A percentile compares a stretch with the other conserved stretches of the same genome.
Conservation (phyloP, 1,140 invertebrate genomes). For the Drosophila santomea region DNA sequence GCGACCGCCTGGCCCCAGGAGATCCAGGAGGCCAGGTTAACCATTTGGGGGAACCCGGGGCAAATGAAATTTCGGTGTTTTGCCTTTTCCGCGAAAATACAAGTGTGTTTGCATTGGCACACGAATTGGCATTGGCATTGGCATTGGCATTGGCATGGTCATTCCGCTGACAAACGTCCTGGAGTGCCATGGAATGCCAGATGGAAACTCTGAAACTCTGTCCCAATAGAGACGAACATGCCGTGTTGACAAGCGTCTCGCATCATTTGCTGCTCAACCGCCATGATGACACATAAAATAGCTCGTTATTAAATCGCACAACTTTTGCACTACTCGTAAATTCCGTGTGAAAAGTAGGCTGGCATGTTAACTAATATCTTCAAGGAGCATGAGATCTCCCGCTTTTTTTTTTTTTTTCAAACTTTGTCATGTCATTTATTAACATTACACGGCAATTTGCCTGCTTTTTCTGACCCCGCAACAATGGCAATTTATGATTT, state of each 20-base stretch:
- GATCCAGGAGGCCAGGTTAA: background rate
- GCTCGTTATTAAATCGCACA: background rate
- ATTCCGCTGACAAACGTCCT: background rate
- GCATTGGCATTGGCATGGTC: conserved; percentile 18
- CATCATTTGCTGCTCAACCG: conserved; percentile 14
- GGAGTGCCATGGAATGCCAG: conserved; percentile 37
- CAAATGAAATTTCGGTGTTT: background rate
- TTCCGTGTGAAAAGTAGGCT: too few relatives aligned
- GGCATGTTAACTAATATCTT: too few relatives aligned
- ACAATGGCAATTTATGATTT: background rate
- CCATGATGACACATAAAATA: conserved; percentile 20
- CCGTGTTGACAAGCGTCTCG: conserved; percentile 48
- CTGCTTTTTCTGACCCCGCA: background rate
- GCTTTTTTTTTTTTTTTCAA: background rate
- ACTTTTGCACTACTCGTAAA: too few relatives aligned
- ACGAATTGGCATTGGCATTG: background rate
- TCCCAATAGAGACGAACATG: conserved; percentile 43
- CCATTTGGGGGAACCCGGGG: conserved; percentile 3
- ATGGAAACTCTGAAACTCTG: conserved; percentile 72
- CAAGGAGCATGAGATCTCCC: too few relatives aligned
- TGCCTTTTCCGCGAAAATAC: conserved; percentile 70
- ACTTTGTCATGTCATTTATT: background rate
- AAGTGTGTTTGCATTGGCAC: conserved; percentile 40
- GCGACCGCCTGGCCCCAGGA: conserved; percentile 15
- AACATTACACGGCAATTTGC: background rate